Percentiles rank a stretch among this genome's conserved stretches.
Evolutionary conservation across 2,888 invertebrate genomes (phyloP).

Genomic region (Hyposoter dolosus): DNA sequence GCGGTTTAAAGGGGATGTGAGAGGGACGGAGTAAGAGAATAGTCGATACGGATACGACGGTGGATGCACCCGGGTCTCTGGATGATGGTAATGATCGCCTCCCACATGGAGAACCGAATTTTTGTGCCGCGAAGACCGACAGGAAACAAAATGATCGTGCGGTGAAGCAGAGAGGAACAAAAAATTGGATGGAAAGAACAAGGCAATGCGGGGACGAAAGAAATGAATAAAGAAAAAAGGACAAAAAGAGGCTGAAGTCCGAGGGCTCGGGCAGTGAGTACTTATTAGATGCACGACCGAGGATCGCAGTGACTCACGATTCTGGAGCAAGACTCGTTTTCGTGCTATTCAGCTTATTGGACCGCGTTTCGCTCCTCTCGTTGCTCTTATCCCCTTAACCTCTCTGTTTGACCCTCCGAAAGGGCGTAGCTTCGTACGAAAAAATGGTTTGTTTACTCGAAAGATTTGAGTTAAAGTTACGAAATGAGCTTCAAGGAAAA

Average conservation of each 20-base stretch:
- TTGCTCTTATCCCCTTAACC: neutral
- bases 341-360: conserved; percentile 33
- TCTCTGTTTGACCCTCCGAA: neutral
- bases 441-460: neutral
- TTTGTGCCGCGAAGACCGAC: conserved; percentile 67
- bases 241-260: conserved; percentile 22
- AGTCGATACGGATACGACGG: conserved; percentile 42
- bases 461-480: neutral
- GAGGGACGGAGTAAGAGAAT: conserved; percentile 1
- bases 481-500: neutral
- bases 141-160: conserved; percentile 54
- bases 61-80: conserved; percentile 57
- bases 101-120: conserved; percentile 81
- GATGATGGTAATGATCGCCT: conserved; percentile 79
- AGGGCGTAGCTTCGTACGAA: neutral
- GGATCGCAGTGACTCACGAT: conserved; percentile 72
- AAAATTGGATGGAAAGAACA: conserved; percentile 51
- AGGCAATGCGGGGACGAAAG: conserved; percentile 26
- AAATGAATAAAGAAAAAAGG: conserved; percentile 26
- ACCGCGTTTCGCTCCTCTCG: neutral
- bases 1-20: conserved; percentile 67
- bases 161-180: conserved; percentile 14
- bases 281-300: conserved; percentile 78
- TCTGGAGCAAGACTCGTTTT: conserved; percentile 76
- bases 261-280: conserved; percentile 46